Percentiles rank a stretch among this genome's conserved stretches.
These are phyloP conservation scores for Sinohyriopsis cumingii DNA, from an alignment of 2,888 invertebrate species.

Conservation along the genomic window DNA sequence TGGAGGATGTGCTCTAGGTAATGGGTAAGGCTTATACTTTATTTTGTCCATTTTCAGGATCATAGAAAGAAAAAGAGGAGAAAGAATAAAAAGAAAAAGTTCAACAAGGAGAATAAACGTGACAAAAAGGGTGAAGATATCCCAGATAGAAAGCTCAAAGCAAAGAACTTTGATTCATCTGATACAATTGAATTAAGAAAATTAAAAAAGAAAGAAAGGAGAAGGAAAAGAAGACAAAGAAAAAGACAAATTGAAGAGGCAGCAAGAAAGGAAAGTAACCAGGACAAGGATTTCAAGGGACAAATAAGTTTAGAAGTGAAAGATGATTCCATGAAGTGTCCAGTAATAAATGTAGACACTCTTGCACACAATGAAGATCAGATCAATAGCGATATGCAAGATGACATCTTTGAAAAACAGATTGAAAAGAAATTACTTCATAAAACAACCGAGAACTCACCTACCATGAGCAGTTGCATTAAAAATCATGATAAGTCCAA, in stretches of 20 bases:
- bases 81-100: conserved; percentile 12
- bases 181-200: neutral
- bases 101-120: conserved; percentile 1
- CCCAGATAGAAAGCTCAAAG: conserved; percentile 6
- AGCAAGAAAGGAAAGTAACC: neutral
- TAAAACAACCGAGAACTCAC: too few species aligned
- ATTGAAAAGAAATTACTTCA: too few species aligned
- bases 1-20: conserved; percentile 28
- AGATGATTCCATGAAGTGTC: conserved; percentile 2
- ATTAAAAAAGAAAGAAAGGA: conserved; percentile 5
- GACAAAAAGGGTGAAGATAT: conserved; percentile 6
- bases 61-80: conserved; percentile 5
- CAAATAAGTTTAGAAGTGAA: neutral
- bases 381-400: too few species aligned
- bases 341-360: too few species aligned
- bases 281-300: neutral
- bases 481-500: too few species aligned
- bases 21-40: conserved; percentile 9
- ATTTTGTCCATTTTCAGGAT: conserved; percentile 8
- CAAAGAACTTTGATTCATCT: conserved; percentile 4
- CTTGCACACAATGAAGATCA: neutral
- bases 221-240: conserved; percentile 4
- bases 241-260: conserved; percentile 5
- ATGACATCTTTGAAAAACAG: too few species aligned
- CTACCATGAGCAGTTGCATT: too few species aligned